Percentiles rank a stretch among this genome's conserved stretches.
These are phyloP conservation scores for Rousettus leschenaultii DNA, from an alignment of 2,113 vertebrate genomes.

Conservation along the genomic window DNA sequence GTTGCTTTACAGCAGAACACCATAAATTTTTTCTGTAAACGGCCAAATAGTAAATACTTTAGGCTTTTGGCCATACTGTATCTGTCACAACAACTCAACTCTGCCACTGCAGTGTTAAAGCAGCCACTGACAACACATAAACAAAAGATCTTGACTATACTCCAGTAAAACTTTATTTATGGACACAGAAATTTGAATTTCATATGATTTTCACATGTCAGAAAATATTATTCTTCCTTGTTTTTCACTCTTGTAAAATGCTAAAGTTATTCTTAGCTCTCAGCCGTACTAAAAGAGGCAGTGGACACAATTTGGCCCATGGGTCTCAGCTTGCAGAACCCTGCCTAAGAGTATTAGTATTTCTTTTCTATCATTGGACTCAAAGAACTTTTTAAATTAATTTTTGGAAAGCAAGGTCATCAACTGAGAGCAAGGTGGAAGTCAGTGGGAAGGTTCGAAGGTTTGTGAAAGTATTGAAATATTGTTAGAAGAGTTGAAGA, in stretches of 20 bases:
- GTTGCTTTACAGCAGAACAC: not conserved
- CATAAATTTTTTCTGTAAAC: not conserved
- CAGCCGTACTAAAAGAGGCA: not conserved
- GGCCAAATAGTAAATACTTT: not conserved
- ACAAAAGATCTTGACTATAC: not conserved
- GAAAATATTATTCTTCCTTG: not conserved
- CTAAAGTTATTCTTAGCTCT: not conserved
- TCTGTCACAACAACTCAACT: not conserved
- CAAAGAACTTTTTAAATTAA: not conserved
- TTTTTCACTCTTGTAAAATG: not conserved
- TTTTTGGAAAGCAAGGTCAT: not conserved
- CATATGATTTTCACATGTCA: not conserved
- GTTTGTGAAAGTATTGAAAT: not conserved
- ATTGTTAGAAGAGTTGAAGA: not conserved
- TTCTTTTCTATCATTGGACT: not conserved
- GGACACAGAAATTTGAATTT: not conserved
- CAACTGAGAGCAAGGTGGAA: not conserved
- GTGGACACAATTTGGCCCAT: not conserved
- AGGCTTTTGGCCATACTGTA: not conserved
- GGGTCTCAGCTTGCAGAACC: not conserved
- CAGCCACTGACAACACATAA: not conserved
- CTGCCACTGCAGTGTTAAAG: not conserved
- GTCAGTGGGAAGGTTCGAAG: not conserved
- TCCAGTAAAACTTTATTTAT: conserved; percentile 11
- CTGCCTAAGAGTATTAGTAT: not conserved